A percentile compares a stretch with the other conserved stretches of the same genome.
phyloP scores from a whole-genome alignment of 2,888 invertebrate genomes.

The Pandemis cinnamomeana region DNA sequence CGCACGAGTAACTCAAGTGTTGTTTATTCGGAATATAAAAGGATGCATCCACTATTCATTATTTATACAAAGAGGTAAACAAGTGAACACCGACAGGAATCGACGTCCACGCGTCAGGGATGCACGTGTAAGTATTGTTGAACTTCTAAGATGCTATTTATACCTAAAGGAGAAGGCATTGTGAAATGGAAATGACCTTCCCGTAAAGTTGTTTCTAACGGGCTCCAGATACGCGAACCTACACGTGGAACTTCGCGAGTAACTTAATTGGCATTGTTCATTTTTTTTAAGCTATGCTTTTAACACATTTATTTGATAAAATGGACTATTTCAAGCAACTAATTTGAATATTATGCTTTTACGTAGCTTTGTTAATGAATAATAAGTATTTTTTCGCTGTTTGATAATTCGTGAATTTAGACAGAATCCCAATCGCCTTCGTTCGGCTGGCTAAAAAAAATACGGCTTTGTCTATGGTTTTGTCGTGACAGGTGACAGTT shows the following conservation, averaged over 20 bases:
- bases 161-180: neutral
- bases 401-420: no score
- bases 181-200: neutral
- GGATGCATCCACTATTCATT: constrained; percentile 2
- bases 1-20: neutral
- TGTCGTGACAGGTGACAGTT: no score
- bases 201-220: neutral
- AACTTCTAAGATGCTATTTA: neutral
- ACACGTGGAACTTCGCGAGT: neutral
- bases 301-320: no score
- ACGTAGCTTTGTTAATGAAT: no score
- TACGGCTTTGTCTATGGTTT: no score
- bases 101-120: constrained; percentile 13
- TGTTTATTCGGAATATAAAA: constrained; percentile 8
- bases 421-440: no score
- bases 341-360: no score
- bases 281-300: no score
- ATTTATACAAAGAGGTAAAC: constrained; percentile 11
- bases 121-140: constrained; percentile 23
- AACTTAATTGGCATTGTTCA: no score
- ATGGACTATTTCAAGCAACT: no score
- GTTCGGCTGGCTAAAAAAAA: no score
- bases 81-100: constrained; percentile 1
- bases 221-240: neutral
- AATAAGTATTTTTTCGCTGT: no score